Base-by-base conservation (phyloP, 2,113 vertebrate species). In the Eleginops maclovinus region DNA sequence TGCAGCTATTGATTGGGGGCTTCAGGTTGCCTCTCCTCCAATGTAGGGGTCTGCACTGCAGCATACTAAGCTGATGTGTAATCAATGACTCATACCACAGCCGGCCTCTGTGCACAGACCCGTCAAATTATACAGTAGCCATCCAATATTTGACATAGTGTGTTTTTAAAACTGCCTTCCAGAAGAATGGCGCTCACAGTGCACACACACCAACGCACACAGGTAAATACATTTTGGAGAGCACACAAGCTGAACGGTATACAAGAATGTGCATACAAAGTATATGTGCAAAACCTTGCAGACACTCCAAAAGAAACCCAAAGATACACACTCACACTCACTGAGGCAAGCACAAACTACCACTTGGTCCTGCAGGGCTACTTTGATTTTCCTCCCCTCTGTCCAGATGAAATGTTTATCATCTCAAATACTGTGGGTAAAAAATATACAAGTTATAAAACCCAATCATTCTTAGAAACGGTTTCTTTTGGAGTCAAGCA, bases 21-120 rank as follows among this genome's bases (percentile, higher is more conserved):
- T 92, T 94, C 87, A 92, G 91, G 93, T 94, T 93, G 91, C 91
- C 76, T 90, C 87, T 94, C 85, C 88, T 91, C 93, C 93, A 91
- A 89, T 91, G 88, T 89, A 86, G 86, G 83, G 87, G 88, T 92
- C 92, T 93, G 91, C 93, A 89, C 89, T 91, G 92, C 87, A 87
- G 92, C 93, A 94, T 94, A 94, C 93, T 93, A 95, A 95, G 89
- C 89, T 93, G 92, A 94, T 94, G 91, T 92, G 86, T 93, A 94
- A 94, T 95, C 93, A 94, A 94, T 94, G 93, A 93, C 91, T 94
- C 91, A 92, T 94, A 93, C 85, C 91, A 86, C 90, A 90, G 89
- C 82, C 76, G 75, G 83, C 77, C 86, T 93, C 91, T 87, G 91
- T 87, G 89, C 85, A 91, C 87, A 77, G 89, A 87, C 81, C 89